A percentile compares a stretch with the other conserved stretches of the same genome.
phyloP scores from a whole-genome alignment of 2,797 vertebrate genomes.

The Catharus ustulatus region DNA sequence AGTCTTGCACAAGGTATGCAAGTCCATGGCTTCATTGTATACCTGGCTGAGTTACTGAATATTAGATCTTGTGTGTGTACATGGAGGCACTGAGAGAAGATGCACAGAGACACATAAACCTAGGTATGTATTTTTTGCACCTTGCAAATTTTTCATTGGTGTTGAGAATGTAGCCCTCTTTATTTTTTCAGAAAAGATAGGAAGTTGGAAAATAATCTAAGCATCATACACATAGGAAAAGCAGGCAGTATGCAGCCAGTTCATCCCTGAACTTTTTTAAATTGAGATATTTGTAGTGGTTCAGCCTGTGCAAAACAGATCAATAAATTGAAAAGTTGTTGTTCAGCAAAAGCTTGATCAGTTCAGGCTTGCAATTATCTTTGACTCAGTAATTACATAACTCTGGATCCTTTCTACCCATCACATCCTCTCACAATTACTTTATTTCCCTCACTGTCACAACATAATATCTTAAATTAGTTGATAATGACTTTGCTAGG shows the following conservation, averaged over 20 bases:
- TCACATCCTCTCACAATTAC: not conserved
- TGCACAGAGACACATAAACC: not conserved
- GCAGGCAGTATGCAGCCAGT: not conserved
- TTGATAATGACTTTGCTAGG: not conserved
- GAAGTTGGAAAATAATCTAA: not conserved
- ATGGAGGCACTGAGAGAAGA: not conserved
- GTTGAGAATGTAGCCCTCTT: not conserved
- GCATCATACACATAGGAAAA: not conserved
- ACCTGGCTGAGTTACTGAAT: not conserved
- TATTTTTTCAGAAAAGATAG: not conserved
- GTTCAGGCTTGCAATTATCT: not conserved
- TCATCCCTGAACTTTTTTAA: not conserved
- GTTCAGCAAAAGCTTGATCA: not conserved
- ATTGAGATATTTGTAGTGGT: not conserved
- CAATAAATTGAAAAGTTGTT: not conserved
- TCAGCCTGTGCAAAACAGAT: not conserved
- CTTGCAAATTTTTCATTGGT: not conserved
- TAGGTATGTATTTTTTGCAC: not conserved
- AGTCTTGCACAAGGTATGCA: not conserved
- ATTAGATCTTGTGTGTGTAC: not conserved
- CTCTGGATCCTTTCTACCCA: not conserved
- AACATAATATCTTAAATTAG: not conserved
- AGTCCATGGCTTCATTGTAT: not conserved
- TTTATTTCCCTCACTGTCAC: not conserved
- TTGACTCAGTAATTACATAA: not conserved